Evolutionary conservation across 1,140 invertebrate species (phyloP).

Genomic region (Sminthurides bifidus): DNA sequence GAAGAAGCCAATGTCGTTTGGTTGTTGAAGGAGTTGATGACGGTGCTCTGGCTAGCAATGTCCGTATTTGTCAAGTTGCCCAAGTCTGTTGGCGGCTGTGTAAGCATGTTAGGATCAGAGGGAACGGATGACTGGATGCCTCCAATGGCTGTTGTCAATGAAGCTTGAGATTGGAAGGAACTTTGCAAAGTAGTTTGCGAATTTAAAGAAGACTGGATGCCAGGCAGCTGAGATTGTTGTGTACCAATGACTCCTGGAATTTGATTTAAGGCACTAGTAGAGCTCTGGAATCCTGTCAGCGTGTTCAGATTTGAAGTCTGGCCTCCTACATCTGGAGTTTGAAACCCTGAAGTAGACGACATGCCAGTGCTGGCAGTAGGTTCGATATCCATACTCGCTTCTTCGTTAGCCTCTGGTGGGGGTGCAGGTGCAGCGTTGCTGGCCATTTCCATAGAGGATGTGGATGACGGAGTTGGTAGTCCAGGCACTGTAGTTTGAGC

Average conservation of each 20-base stretch:
- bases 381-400: not conserved
- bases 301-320: not conserved
- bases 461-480: not conserved
- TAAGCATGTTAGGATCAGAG: not conserved
- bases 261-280: not conserved
- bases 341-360: too few relatives aligned
- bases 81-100: not conserved
- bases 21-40: too few relatives aligned
- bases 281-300: too few relatives aligned
- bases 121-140: too few relatives aligned
- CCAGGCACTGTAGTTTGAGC: not conserved
- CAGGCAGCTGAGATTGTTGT: not conserved
- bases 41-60: too few relatives aligned
- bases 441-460: not conserved
- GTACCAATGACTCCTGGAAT: not conserved
- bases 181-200: not conserved
- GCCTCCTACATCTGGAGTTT: not conserved
- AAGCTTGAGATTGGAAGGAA: not conserved
- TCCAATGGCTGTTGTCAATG: not conserved
- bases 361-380: too few relatives aligned
- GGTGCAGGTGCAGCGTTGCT: not conserved
- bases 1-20: too few relatives aligned
- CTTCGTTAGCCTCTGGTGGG: not conserved
- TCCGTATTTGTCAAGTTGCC: too few relatives aligned
- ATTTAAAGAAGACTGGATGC: not conserved